Evolutionary conservation across 2,888 invertebrate species (phyloP), one percentile per base, ranked within the genome.

Genomic region (Calameuta pallipes): DNA sequence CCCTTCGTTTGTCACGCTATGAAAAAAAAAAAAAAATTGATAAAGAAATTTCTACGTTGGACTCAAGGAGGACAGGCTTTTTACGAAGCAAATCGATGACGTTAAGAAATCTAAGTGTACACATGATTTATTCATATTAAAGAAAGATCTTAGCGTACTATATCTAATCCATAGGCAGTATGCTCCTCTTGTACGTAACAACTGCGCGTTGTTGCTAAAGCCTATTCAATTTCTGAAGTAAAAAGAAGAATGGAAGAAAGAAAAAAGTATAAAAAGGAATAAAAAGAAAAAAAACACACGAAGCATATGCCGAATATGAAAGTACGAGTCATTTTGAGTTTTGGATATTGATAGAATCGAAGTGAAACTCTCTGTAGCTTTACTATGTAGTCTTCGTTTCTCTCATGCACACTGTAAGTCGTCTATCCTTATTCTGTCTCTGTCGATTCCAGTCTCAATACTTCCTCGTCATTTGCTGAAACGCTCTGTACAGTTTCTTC

Each of bases 81-180:
- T 56, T 83, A 85, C 83, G 81, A 83, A 82, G 82, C 79, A 82
- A 84, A 23, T 56, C 81, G 82, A 81, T 81, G 82, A 82, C 82
- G 76, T 84, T 82, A 86, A 87, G 80, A 76, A 83, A 83, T 82
- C 81, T 82, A 80, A 82, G 78, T 85, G 82, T 85, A 83, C 80
- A 82, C 82, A 81, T 15, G 56, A 80, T 75, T 80, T 83, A 83
- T 81, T 82, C 81, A 81, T 82, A 84, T 85, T 84, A 80, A 85
- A 81, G 76, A 56, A 56, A 56, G 79, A 81, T 84, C 81, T 83
- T 83, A 81, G 80, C 78, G 77, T 83, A 82, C 80, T 77, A 79
- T 84, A 83, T 83, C 83, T 87, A 84, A 84, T 83, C 80, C 80
- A 81, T 85, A 84, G 80, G 81, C 81, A 80, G 80, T 74, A 80